Evolutionary conservation across 2,797 vertebrate genomes (phyloP), one percentile per base, ranked within the genome.

Genomic region (Emydoidea blandingii): DNA sequence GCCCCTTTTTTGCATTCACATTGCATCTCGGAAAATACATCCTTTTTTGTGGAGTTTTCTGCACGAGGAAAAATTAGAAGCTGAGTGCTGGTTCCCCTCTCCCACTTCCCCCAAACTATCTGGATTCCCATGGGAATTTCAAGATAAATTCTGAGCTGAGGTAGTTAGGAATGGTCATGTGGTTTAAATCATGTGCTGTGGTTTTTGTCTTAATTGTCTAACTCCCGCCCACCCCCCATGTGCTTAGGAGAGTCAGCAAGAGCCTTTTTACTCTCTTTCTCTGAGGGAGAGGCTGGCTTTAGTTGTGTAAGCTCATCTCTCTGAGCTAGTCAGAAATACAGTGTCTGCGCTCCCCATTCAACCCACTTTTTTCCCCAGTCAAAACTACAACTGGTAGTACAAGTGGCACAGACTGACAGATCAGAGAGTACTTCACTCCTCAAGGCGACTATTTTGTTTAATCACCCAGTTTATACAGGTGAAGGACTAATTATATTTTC

Each of bases 291-390:
- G 5, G 1, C 15, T 54, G 16, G 47, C 37, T 82, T 79, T 54
- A 41, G 34, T 25, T 41, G 44, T 0, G 0, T 37, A 12, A 47
- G 53, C 3, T 8, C 85, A 5, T 16, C 9, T 65, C 12, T 57
- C 85, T 27, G 52, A 76, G 49, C 74, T 12, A 16, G 21, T 44
- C n/a, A 87, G 54, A 11, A 6, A 91, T 91, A 83, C 74, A 85
- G 6, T 19, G 16, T 34, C 10, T 82, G 21, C 37, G 23, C 7
- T 85, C 54, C 18, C 49, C 31, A 8, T 19, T 89, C 31, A 57
- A 23, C 52, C 8, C 52, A 27, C 29, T 81, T 53, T 74, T 54
- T 74, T 62, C 56, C 56, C 57, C 7, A 62, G 83, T 41, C 23
- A 89, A 91, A 91, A 88, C 37, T 19, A 12, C 3, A 1, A 0